Evolutionary conservation across 2,888 invertebrate species (phyloP).

Genomic region (Coronaproctus castanopsis): DNA sequence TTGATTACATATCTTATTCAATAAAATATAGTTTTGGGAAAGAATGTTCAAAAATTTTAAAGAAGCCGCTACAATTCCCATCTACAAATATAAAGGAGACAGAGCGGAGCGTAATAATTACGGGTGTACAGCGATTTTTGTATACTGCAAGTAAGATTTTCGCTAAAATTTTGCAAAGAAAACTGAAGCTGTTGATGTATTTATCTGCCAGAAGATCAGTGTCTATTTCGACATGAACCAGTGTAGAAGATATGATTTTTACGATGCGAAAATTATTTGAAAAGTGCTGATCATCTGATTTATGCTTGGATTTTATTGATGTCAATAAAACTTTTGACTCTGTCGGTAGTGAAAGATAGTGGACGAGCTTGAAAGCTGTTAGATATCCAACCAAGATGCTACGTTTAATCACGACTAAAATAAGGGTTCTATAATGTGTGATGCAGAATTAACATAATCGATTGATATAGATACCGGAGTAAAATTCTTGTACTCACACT

Average conservation of each 20-base stretch:
- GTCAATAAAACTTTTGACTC: background rate
- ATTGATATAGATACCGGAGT: background rate
- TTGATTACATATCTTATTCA: background rate
- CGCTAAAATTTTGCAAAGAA: background rate
- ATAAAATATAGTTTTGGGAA: background rate
- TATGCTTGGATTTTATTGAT: background rate
- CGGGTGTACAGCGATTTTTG: background rate
- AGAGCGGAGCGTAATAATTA: background rate
- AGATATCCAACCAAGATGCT: background rate
- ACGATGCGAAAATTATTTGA: background rate
- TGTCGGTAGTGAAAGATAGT: background rate
- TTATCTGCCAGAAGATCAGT: background rate
- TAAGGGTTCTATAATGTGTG: background rate
- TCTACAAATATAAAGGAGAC: background rate
- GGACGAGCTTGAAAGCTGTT: background rate
- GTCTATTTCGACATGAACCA: too few species aligned
- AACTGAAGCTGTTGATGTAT: background rate
- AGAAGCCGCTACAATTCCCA: background rate
- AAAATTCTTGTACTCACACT: background rate
- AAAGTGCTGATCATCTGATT: background rate
- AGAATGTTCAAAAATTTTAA: background rate
- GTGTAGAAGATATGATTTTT: too few species aligned
- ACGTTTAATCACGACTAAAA: background rate
- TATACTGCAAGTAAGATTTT: background rate
- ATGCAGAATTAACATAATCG: background rate